Conservation (phyloP, 2,113 vertebrate species). For the Myrmophylax atrothorax region DNA sequence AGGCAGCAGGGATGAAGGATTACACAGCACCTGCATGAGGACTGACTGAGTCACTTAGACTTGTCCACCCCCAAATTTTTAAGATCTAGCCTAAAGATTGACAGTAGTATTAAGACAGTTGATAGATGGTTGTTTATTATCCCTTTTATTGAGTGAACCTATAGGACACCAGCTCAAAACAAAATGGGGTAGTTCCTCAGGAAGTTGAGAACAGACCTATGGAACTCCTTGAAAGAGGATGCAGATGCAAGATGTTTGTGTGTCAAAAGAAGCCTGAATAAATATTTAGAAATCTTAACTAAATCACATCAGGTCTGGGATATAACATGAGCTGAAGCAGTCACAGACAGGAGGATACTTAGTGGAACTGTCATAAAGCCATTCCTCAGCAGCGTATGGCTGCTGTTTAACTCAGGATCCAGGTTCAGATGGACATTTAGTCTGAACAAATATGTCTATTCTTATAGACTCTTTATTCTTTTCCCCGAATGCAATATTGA, state of each 20-base stretch:
- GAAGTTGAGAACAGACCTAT: background rate
- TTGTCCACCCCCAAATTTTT: background rate
- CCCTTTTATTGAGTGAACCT: background rate
- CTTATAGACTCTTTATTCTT: background rate
- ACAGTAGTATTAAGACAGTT: background rate
- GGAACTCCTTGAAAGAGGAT: background rate
- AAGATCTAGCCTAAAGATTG: background rate
- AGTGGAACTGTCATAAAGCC: background rate
- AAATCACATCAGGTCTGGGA: background rate
- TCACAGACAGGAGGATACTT: background rate
- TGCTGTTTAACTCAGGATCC: background rate
- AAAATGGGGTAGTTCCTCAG: background rate
- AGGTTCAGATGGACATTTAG: background rate
- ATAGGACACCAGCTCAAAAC: background rate
- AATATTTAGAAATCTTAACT: background rate
- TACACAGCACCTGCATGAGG: background rate
- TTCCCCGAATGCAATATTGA: background rate
- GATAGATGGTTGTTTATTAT: background rate
- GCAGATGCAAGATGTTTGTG: accelerated
- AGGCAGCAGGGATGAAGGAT: background rate
- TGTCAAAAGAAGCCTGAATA: background rate
- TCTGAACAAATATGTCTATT: background rate
- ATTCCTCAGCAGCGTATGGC: background rate
- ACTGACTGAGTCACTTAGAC: background rate
- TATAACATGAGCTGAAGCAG: background rate